Evolutionary conservation across 2,113 vertebrate species (phyloP).

Genomic region (Myodes glareolus): DNA sequence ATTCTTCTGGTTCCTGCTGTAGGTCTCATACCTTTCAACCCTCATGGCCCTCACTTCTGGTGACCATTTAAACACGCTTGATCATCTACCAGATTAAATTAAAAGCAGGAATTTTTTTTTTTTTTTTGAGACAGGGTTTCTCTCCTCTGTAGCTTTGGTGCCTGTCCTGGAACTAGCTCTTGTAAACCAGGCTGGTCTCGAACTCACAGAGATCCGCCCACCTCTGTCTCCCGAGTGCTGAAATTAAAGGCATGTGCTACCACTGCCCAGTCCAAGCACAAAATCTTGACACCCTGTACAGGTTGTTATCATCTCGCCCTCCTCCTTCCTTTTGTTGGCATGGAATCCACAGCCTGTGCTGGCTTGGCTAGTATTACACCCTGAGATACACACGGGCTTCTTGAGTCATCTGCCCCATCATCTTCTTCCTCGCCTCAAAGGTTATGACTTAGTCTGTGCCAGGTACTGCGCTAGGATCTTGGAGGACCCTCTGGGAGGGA

Average conservation of each 20-base stretch:
- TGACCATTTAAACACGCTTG: constrained; percentile 3
- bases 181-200: no score
- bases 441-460: background rate
- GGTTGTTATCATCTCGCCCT: background rate
- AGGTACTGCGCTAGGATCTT: background rate
- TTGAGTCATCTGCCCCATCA: background rate
- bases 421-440: background rate
- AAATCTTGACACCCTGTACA: background rate
- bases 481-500: background rate
- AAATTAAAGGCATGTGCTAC: no score
- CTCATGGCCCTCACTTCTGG: background rate
- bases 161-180: no score
- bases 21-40: background rate
- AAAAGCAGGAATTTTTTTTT: no score
- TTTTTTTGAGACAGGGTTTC: no score
- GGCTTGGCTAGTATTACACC: background rate
- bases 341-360: background rate
- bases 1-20: constrained; percentile 25
- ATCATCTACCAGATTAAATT: background rate
- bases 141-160: no score
- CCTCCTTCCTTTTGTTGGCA: background rate
- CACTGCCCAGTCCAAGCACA: background rate
- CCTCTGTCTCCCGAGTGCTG: no score
- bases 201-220: no score
- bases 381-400: background rate